Base-by-base conservation (phyloP, 2,888 invertebrate genomes). In the Metacarcinus magister region DNA sequence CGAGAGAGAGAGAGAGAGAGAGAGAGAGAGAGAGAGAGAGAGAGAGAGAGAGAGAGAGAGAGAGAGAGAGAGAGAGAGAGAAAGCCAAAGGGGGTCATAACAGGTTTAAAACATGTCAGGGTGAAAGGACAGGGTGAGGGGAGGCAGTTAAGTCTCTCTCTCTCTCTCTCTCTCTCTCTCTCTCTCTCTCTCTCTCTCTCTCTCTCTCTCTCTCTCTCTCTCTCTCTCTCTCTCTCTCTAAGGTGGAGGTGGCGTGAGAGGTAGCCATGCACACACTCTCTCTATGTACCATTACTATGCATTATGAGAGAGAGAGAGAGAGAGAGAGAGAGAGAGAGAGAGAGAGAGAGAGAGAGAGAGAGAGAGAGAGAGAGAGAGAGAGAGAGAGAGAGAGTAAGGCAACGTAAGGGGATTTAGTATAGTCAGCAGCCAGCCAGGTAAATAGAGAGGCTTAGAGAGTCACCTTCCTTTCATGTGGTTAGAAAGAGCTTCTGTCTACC, bases 141-240 rank as follows among this genome's bases (percentile, higher is more conserved):
- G 46, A 46, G 46, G 46, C 46, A 7, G 46, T 46, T 46, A 46
- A 60, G 75, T 75, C 75, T 28, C 28, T 75, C 75, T 75, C 75
- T 75, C 75, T 75, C 75, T 75, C 75, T 75, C 75, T 75, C 75
- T 75, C 75, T 75, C 75, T 75, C 75, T 75, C 75, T 75, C 75
- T 75, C 75, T 75, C 75, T 75, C 75, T 75, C 75, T 75, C 75
- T 75, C 75, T 75, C 75, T 75, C 75, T 75, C 75, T 75, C 75
- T 75, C 75, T 75, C 75, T 75, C 75, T 75, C 75, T 75, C 75
- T 75, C 75, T 75, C 75, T 75, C 75, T 75, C 75, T 75, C 75
- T 67, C 67, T 67, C 67, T 67, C 67, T 67, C n/a, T n/a, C n/a
- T n/a, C n/a, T n/a, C n/a, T n/a, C n/a, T n/a, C n/a, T n/a, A n/a